Conservation (phyloP, 64 coral and sea anemone species). For the Stichodactyla helianthus region DNA sequence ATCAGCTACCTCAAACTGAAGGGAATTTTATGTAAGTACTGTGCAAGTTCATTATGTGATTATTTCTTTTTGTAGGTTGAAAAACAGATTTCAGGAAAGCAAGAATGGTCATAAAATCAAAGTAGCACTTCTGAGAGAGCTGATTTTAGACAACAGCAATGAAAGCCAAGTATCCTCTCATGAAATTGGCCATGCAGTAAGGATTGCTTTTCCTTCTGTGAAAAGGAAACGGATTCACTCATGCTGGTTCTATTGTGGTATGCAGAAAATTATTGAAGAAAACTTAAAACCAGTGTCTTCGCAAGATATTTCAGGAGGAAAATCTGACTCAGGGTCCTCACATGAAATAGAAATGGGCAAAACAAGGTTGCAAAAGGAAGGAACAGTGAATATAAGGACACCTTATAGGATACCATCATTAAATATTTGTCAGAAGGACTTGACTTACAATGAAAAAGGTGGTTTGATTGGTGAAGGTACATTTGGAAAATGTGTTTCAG, state of each 20-base stretch:
- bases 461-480: constrained; percentile 53
- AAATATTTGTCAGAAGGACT: constrained; percentile 22
- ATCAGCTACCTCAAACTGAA: too few relatives aligned
- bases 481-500: constrained; percentile 57
- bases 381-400: neutral
- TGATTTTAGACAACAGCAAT: neutral
- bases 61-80: neutral
- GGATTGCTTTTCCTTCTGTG: constrained; percentile 33
- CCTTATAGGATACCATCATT: constrained; percentile 28
- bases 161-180: neutral
- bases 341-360: neutral
- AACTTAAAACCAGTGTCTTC: too few relatives aligned
- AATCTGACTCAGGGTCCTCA: neutral
- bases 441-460: neutral
- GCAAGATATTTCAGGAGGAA: constrained; percentile 1
- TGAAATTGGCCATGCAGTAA: constrained; percentile 14
- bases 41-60: too few relatives aligned
- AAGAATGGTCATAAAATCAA: neutral
- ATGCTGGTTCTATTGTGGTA: constrained; percentile 52
- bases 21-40: too few relatives aligned
- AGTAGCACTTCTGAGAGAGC: neutral
- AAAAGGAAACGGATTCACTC: constrained; percentile 42
- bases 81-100: neutral
- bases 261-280: constrained; percentile 11
- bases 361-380: neutral